Evolutionary conservation across 2,888 invertebrate species (phyloP), one percentile per base, ranked within the genome.

Genomic region (Chaetogeoica ovagalla): DNA sequence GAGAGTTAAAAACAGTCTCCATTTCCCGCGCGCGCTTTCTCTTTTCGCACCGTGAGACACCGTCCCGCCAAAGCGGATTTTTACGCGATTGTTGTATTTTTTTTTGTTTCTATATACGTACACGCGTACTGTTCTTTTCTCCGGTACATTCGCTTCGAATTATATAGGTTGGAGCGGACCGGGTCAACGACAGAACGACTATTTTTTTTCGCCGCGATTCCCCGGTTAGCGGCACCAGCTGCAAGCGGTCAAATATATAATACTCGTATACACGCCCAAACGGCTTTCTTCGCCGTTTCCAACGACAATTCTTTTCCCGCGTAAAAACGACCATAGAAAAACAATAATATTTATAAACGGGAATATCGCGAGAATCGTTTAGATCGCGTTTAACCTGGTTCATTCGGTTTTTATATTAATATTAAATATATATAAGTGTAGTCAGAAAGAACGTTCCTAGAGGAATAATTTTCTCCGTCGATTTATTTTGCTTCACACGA

Each of bases 141-240:
- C 21, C 17, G 17, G 5, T 63, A 52, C 73, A 11, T 59, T 72
- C 52, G 73, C 19, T 55, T 57, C 74, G 48, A 11, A 13, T 48
- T 48, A n/a, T 43, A 63, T 65, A 30, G 65, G 66, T 79, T 81
- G 71, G 65, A 71, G 70, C 75, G 71, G 65, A 71, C 60, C 66
- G 69, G 81, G 74, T 69, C 81, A 71, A 62, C 9, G 81, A 59
- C 79, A 70, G 71, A 43, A 71, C 63, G 79, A 79, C 63, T 30
- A 4, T 79, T 57, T 76, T 71, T 23, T 76, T 71, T 23, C 23
- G 19, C 55, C 19, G 57, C 19, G 57, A 63, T 79, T 79, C 70
- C 57, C 70, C 57, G 63, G 48, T 55, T 62, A 71, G 30, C 30
- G 30, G 30, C 30, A 30, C 30, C 11, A 55, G 6, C 6, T 5